Evolutionary conservation across 1,140 invertebrate genomes (phyloP).

Genomic region (Hyles euphorbiae): DNA sequence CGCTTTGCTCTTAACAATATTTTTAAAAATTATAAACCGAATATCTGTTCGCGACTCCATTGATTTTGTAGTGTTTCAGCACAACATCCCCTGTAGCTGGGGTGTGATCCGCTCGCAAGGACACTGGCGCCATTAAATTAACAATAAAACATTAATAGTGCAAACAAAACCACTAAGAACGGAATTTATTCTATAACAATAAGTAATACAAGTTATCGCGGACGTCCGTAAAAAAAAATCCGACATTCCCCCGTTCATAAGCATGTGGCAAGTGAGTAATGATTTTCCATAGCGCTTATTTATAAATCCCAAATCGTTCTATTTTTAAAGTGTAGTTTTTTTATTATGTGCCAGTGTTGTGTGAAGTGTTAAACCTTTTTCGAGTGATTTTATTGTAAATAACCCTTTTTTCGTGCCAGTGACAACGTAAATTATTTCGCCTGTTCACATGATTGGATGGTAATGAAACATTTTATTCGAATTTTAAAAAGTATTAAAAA

Average conservation of each 20-base stretch:
- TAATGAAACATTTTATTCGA: too few species aligned
- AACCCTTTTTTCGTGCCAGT: too few species aligned
- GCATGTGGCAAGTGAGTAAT: slow-evolving; percentile 27
- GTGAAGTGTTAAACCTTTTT: too few species aligned
- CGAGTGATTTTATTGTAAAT: too few species aligned
- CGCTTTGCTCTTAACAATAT: too few species aligned
- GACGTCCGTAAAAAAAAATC: too few species aligned
- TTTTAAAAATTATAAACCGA: too few species aligned
- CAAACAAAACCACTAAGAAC: slow-evolving; percentile 3
- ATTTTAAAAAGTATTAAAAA: too few species aligned
- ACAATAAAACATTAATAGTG: slow-evolving; percentile 39
- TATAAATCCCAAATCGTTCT: slow-evolving; percentile 13
- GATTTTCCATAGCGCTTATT: slow-evolving; percentile 33
- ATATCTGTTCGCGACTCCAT: slow-evolving; percentile 27
- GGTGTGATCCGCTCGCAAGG: slow-evolving; percentile 57
- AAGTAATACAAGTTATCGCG: too few species aligned
- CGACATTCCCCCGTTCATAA: not conserved
- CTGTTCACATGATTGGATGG: too few species aligned
- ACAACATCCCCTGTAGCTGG: slow-evolving; percentile 55
- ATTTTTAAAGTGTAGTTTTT: slow-evolving; percentile 19
- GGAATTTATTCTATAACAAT: not conserved
- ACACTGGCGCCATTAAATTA: slow-evolving; percentile 49
- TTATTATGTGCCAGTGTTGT: too few species aligned
- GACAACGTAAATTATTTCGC: too few species aligned
- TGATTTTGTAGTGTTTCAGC: slow-evolving; percentile 26